Evolutionary conservation across 2,888 invertebrate species (phyloP).

Genomic region (Phania funesta): DNA sequence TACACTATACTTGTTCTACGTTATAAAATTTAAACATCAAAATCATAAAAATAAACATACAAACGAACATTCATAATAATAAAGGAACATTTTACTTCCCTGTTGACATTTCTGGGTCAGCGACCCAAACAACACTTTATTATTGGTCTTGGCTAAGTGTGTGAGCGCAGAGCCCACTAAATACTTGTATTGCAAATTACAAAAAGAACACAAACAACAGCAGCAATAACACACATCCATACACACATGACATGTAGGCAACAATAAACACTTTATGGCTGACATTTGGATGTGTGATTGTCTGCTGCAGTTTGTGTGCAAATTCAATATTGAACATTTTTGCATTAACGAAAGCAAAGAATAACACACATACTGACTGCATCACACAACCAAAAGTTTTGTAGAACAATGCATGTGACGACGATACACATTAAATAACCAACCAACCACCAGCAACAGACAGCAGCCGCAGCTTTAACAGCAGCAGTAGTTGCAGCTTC

Average conservation of each 20-base stretch:
- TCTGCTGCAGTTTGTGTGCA: constrained; percentile 42
- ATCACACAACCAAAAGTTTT: constrained; percentile 29
- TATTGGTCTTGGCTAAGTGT: constrained; percentile 56
- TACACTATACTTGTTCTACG: constrained; percentile 28
- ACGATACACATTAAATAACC: constrained; percentile 45
- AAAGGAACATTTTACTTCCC: constrained; percentile 73
- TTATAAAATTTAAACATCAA: constrained; percentile 7
- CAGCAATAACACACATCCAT: constrained; percentile 68
- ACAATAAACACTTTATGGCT: constrained; percentile 46
- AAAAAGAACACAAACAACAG: constrained; percentile 45
- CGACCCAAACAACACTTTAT: constrained; percentile 75
- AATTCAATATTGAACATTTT: constrained; percentile 49
- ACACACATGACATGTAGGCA: constrained; percentile 29
- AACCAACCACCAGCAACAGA: constrained; percentile 45
- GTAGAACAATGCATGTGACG: constrained; percentile 56
- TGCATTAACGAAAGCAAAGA: constrained; percentile 36
- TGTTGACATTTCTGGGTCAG: constrained; percentile 79
- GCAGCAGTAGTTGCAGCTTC: constrained; percentile 20
- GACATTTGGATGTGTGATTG: constrained; percentile 35
- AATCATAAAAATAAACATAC: constrained; percentile 50
- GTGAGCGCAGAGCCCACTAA: constrained; percentile 54
- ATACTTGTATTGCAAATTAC: constrained; percentile 25
- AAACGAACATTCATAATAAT: constrained; percentile 58
- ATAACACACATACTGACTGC: constrained; percentile 27
- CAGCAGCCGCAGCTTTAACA: constrained; percentile 34